Evolutionary conservation across 2,888 invertebrate genomes (phyloP), one percentile per base, ranked within the genome.

Genomic region (Noctua fimbriata): DNA sequence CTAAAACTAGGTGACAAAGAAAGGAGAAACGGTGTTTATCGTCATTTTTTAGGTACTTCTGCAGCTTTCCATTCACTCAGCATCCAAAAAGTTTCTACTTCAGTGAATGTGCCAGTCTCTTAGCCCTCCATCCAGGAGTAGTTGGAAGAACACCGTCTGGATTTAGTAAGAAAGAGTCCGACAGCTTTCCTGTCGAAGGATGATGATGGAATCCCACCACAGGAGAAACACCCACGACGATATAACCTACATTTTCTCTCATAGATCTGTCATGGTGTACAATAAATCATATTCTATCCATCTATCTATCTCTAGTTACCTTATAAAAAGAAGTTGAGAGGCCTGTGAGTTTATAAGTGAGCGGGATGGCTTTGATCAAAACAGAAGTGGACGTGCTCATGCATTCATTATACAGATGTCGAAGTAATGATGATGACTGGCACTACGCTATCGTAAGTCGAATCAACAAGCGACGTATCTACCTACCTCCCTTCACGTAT

Each of bases 401-500:
- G 84, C 79, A 79, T 84, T 84, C 65, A 82, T 73, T 84, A 73
- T 16, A 84, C 58, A 78, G 69, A 79, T 70, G 44, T 73, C 16
- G 28, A 16, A 55, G 60, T 84, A 73, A 82, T 70, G 73, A 83
- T 82, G 69, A 83, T 79, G 84, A 82, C 79, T 47, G 28, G 28
- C 28, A 47, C 60, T 47, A 60, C 63, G 49, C 63, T 83, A 82
- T 83, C 69, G 10, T n/a, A 63, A 69, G 69, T 69, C 55, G 32
- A 70, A 84, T 82, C 82, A 70, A 69, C 76, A 76, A 81, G 75
- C 70, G 28, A 76, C 16, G 49, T 70, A 67, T 18, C 63, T 76
- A 52, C 66, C 70, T 55, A 69, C 58, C 78, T 65, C 69, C 49
- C 44, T 79, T 79, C 65, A 73, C 58, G 69, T 66, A 36, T 66